Evolutionary conservation across 2,888 invertebrate genomes (phyloP).

Genomic region (Scaptomyza caliginosa): DNA sequence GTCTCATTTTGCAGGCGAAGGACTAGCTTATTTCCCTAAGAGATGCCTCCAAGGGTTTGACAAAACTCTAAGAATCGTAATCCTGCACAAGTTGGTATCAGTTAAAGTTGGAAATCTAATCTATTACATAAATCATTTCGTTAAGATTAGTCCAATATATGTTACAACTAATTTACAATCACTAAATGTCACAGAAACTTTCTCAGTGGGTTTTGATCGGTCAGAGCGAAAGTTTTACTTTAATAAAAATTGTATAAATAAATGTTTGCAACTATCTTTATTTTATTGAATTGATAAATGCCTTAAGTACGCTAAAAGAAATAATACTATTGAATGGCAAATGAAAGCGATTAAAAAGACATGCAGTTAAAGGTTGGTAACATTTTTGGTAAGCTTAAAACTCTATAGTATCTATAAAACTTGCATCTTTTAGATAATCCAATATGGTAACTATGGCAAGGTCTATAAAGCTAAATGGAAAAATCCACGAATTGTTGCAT

Average conservation of each 20-base stretch:
- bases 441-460: not conserved
- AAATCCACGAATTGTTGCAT: not conserved
- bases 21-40: too few species aligned
- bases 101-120: too few species aligned
- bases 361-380: not conserved
- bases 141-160: not conserved
- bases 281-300: not conserved
- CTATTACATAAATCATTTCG: not conserved
- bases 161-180: not conserved
- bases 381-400: not conserved
- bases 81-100: too few species aligned
- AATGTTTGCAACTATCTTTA: not conserved
- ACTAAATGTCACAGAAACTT: not conserved
- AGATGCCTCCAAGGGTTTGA: too few species aligned
- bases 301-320: not conserved
- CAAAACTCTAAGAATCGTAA: too few species aligned
- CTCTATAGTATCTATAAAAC: too few species aligned
- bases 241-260: not conserved
- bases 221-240: not conserved
- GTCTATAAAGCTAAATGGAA: not conserved
- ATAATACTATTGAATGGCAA: not conserved
- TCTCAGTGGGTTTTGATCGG: not conserved
- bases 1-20: too few species aligned
- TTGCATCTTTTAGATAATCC: not conserved
- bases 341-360: not conserved